phyloP scores from a whole-genome alignment of 2,797 vertebrate species.

The Poecilia picta region DNA sequence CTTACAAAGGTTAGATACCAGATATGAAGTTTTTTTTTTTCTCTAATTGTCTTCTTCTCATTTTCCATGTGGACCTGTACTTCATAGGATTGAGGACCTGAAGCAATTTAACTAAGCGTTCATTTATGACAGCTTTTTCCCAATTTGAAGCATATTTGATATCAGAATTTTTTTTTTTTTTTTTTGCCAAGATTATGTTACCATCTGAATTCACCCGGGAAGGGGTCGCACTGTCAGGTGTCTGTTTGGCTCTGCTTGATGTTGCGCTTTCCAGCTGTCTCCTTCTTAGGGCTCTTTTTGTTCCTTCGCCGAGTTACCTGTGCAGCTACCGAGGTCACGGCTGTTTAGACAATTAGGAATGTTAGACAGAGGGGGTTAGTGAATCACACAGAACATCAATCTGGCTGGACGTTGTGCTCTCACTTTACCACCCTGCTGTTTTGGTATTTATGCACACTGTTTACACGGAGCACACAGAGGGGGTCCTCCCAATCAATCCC shows the following conservation, averaged over 20 bases:
- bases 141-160: conserved; percentile 8
- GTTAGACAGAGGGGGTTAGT: conserved; percentile 62
- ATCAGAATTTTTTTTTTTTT: neutral
- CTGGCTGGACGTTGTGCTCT: conserved; percentile 67
- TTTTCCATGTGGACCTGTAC: conserved; percentile 52
- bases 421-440: conserved; percentile 81
- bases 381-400: conserved; percentile 76
- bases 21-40: conserved; percentile 62
- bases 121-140: conserved; percentile 21
- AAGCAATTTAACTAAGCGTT: conserved; percentile 25
- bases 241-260: conserved; percentile 5
- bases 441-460: conserved; percentile 83
- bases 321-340: conserved; percentile 74
- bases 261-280: conserved; percentile 38
- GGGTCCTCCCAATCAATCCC: conserved; percentile 79
- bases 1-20: conserved; percentile 76
- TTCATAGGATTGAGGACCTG: conserved; percentile 32
- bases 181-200: neutral
- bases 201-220: neutral
- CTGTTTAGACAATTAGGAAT: conserved; percentile 78
- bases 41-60: conserved; percentile 73
- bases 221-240: neutral
- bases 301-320: conserved; percentile 67
- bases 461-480: conserved; percentile 79
- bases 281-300: conserved; percentile 35